Evolutionary conservation across 2,888 invertebrate species (phyloP).

Genomic region (Amiota communis): DNA sequence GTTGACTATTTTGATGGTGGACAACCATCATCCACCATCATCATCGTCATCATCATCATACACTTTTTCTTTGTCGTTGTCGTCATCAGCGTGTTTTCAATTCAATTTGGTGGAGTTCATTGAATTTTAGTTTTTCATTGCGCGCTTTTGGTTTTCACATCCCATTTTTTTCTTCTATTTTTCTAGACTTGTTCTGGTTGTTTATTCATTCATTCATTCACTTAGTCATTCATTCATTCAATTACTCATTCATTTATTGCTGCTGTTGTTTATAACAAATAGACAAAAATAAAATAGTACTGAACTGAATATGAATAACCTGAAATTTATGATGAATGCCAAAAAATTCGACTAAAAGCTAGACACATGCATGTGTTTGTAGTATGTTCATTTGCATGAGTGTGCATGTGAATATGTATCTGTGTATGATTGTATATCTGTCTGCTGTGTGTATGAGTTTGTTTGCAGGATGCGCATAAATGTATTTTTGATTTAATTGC

Average conservation of each 20-base stretch:
- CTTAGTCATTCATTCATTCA: not conserved
- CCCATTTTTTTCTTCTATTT: not conserved
- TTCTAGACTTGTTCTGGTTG: not conserved
- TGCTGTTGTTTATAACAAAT: not conserved
- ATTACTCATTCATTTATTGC: not conserved
- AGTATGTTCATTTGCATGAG: too few species aligned
- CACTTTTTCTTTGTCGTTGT: not conserved
- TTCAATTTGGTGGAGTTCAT: slow-evolving; percentile 66
- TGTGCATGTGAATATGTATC: not conserved
- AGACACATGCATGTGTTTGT: not conserved
- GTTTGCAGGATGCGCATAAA: slow-evolving; percentile 38
- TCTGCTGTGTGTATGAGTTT: not conserved
- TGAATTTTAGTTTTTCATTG: slow-evolving; percentile 52
- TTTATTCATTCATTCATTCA: not conserved
- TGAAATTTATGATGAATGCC: slow-evolving; percentile 22
- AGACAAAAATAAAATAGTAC: not conserved
- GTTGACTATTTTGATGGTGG: slow-evolving; percentile 5
- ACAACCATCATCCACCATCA: too few species aligned
- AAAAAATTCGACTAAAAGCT: not conserved
- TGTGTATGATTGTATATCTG: not conserved
- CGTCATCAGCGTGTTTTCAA: slow-evolving; percentile 43
- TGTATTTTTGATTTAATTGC: slow-evolving; percentile 61
- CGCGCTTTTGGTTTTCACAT: slow-evolving; percentile 50
- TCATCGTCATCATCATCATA: too few species aligned
- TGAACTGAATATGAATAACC: slow-evolving; percentile 11